phyloP scores from a whole-genome alignment of 2,113 vertebrate genomes.

The Burhinus oedicnemus region DNA sequence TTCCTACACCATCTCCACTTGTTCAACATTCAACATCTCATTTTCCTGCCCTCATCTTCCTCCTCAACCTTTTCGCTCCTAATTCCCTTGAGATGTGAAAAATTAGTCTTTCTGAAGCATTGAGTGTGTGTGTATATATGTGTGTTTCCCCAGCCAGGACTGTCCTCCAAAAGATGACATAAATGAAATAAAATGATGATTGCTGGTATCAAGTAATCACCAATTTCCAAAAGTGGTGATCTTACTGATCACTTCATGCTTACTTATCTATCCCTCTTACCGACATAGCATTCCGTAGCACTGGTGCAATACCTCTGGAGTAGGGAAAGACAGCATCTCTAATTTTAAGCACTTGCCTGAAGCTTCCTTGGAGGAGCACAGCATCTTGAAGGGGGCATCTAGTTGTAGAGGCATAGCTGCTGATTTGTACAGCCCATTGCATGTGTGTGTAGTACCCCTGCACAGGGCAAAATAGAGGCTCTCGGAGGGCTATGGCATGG shows the following conservation, averaged over 20 bases:
- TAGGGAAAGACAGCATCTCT: not conserved
- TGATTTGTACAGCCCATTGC: not conserved
- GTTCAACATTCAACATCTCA: not conserved
- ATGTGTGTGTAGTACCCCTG: accelerated
- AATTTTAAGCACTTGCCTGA: not conserved
- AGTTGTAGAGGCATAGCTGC: not conserved
- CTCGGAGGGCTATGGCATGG: accelerated
- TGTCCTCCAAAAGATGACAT: not conserved
- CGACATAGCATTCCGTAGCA: accelerated
- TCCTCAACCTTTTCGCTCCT: not conserved
- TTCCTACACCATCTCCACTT: not conserved
- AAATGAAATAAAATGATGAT: not conserved
- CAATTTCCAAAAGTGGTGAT: not conserved
- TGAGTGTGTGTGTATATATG: not conserved
- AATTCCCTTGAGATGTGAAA: not conserved
- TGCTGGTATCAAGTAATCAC: not conserved
- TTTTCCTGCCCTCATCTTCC: conserved; percentile 14
- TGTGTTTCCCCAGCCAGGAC: not conserved
- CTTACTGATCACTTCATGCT: not conserved
- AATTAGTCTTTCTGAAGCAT: conserved; percentile 1
- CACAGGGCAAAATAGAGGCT: accelerated
- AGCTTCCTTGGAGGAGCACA: not conserved
- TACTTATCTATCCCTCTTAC: not conserved
- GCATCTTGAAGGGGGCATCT: not conserved
- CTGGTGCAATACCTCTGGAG: accelerated